Conservation (phyloP, 2,888 invertebrate species). For the Lasioglossum morio region DNA sequence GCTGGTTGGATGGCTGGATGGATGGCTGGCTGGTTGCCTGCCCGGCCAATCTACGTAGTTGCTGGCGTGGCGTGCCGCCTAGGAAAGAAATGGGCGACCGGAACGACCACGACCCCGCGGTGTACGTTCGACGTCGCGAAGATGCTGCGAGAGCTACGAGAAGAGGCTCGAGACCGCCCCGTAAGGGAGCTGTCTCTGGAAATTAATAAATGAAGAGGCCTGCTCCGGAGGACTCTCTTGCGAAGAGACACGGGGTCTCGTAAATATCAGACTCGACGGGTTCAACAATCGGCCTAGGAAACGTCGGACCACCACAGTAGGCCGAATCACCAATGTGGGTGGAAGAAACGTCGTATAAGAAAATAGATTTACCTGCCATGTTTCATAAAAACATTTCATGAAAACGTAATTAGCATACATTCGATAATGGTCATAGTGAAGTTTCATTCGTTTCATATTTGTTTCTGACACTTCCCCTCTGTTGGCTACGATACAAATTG, state of each 20-base stretch:
- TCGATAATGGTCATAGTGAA: not conserved
- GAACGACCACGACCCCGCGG: slow-evolving; percentile 36
- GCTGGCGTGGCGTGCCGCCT: slow-evolving; percentile 22
- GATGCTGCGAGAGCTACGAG: slow-evolving; percentile 10
- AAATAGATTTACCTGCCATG: not conserved
- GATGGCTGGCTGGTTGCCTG: slow-evolving; percentile 60
- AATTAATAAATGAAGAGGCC: slow-evolving; percentile 61
- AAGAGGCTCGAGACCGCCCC: slow-evolving; percentile 36
- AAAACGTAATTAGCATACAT: not conserved
- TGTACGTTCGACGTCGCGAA: slow-evolving; percentile 52
- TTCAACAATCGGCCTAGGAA: not conserved
- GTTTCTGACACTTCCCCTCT: not conserved
- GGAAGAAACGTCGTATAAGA: not conserved
- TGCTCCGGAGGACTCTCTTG: not conserved
- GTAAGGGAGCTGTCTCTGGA: slow-evolving; percentile 29
- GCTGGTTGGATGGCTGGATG: slow-evolving; percentile 54
- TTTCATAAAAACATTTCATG: too few species aligned
- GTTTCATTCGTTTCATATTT: not conserved
- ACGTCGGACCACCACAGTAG: not conserved
- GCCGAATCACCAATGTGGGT: not conserved
- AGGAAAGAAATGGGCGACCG: slow-evolving; percentile 55
- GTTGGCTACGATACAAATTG: not conserved
- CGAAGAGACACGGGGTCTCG: slow-evolving; percentile 2
- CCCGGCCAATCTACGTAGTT: slow-evolving; percentile 44
- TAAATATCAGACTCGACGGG: slow-evolving; percentile 29